Conservation (phyloP, 2,888 invertebrate species). For the Drosophila vallismaia region DNA sequence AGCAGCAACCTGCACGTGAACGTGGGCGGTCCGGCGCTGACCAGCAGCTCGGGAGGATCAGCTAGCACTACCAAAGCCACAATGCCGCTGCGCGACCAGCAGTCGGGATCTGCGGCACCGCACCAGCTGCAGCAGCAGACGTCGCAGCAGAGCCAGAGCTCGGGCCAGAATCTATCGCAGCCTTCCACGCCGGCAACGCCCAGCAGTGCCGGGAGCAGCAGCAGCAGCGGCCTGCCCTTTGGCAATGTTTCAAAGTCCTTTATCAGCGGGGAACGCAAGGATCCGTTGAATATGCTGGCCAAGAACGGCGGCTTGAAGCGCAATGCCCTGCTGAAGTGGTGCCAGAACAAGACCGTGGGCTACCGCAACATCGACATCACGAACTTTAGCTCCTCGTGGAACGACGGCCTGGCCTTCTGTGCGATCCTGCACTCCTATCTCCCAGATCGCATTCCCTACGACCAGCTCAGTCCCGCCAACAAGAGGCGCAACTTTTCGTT, state of each 20-base stretch:
- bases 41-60: constrained; percentile 74
- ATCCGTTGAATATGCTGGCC: constrained; percentile 93
- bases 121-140: constrained; percentile 72
- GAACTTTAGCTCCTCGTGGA: constrained; percentile 98
- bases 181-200: constrained; percentile 69
- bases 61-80: constrained; percentile 62
- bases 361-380: constrained; percentile 97
- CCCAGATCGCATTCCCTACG: constrained; percentile 93
- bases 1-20: constrained; percentile 73
- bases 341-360: constrained; percentile 95
- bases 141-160: constrained; percentile 32
- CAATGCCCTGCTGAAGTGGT: constrained; percentile 97
- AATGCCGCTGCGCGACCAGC: constrained; percentile 50
- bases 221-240: constrained; percentile 77
- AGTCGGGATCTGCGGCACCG: constrained; percentile 7
- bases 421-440: constrained; percentile 96
- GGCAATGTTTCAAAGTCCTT: constrained; percentile 82
- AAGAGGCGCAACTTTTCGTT: constrained; percentile 94
- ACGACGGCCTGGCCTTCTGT: constrained; percentile 96
- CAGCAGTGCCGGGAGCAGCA: constrained; percentile 63
- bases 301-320: constrained; percentile 97
- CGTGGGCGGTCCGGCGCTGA: constrained; percentile 44
- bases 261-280: constrained; percentile 89
- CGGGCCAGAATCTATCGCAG: constrained; percentile 47
- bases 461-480: constrained; percentile 90